Base-by-base conservation (phyloP, 2,888 invertebrate species). In the Cantharis flavilabris region DNA sequence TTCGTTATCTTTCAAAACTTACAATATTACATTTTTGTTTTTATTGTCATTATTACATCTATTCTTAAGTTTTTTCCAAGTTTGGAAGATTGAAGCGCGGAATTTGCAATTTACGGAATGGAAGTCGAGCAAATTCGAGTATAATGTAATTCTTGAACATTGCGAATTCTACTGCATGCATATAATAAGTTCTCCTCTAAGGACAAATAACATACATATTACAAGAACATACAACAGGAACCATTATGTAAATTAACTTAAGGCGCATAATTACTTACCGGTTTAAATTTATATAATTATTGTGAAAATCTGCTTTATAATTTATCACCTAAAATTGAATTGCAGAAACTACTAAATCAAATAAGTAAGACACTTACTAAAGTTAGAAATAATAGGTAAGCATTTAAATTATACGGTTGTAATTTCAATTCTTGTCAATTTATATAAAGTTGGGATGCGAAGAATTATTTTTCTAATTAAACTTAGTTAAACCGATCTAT, bases 171-270 rank as follows among this genome's bases (percentile, higher is more conserved):
- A 62, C 69, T 76, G 28, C 67, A 73, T 67, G 30, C 65, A 18
- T 65, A 33, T 73, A 73, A 76, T 71, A 64, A 74, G 71, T 73
- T 33, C 62, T 67, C 71, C 63, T 73, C 26, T 62, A 20, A 62
- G 73, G 73, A 77, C 77, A 71, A 67, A 74, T 69, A 76, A 74
- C 77, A 65, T 74, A n/a, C 49, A 49, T 49, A 20, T 20, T 20
- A n/a, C 49, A 49, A 49, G 49, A 49, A n/a, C 49, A 74, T 71
- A 77, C 74, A 77, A 77, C 77, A 74, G 49, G 69, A 65, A 69
- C 49, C 77, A 73, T 75, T 77, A 77, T 77, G 77, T 70, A 77
- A 77, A 77, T 77, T 72, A 72, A 77, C 62, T 14, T 67, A 73
- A 70, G 75, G 75, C 30, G 26, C 11, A 26, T 26, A 77, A 72